Evolutionary conservation across 2,113 vertebrate genomes (phyloP).

Genomic region (Piprites chloris): DNA sequence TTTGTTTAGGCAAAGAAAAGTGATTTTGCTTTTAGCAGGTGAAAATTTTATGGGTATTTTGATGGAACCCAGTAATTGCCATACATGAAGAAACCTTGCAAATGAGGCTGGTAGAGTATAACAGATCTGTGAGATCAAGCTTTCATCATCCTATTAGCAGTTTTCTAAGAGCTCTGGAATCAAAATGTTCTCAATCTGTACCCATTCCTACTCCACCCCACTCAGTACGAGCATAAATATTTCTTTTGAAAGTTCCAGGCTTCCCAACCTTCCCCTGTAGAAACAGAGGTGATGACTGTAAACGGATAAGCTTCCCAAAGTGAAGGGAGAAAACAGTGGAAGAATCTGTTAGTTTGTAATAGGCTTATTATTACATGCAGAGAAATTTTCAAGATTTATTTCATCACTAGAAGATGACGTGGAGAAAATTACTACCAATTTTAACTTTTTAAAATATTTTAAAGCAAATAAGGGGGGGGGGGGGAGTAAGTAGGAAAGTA

Average conservation of each 20-base stretch:
- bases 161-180: slow-evolving; percentile 43
- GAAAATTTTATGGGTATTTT: slow-evolving; percentile 12
- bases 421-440: background rate
- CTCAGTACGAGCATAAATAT: background rate
- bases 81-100: background rate
- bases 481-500: background rate
- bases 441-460: background rate
- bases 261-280: background rate
- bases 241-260: background rate
- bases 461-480: background rate
- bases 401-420: background rate
- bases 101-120: background rate
- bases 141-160: slow-evolving; percentile 48
- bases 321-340: background rate
- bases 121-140: slow-evolving; percentile 11
- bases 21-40: background rate
- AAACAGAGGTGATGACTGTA: background rate
- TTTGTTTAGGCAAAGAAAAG: background rate
- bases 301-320: background rate
- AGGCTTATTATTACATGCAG: background rate
- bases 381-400: background rate
- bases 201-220: background rate
- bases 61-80: background rate
- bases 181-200: background rate
- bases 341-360: background rate